Percentiles rank a stretch among this genome's conserved stretches.
phyloP scores from a whole-genome alignment of 2,797 vertebrate genomes.

The Danio aesculapii region DNA sequence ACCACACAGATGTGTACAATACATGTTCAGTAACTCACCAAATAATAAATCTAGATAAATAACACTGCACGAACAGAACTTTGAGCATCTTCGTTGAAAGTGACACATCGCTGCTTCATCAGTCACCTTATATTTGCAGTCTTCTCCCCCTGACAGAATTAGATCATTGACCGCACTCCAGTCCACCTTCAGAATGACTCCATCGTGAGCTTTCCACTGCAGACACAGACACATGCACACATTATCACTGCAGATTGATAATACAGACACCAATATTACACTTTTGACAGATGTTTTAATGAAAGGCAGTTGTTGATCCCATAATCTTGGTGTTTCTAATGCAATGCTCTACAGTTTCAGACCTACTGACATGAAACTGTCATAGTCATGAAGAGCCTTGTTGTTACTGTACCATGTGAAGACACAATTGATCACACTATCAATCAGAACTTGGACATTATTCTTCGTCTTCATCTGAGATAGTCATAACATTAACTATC shows the following conservation, averaged over 20 bases:
- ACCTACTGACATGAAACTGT: no score
- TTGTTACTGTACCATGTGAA: no score
- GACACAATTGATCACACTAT: no score
- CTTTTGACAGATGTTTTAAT: background rate
- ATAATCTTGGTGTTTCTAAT: no score
- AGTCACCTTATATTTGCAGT: slow-evolving; percentile 95
- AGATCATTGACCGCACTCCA: slow-evolving; percentile 96
- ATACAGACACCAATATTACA: background rate
- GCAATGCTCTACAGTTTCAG: no score
- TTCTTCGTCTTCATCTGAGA: no score
- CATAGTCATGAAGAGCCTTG: no score
- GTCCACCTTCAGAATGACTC: slow-evolving; percentile 92
- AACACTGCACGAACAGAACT: background rate
- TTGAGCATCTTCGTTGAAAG: background rate
- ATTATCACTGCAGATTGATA: background rate
- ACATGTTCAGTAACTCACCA: no score
- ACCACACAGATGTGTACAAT: background rate
- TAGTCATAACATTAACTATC: no score
- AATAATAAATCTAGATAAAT: no score
- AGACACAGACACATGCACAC: slow-evolving; percentile 54
- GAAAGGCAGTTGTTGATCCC: background rate
- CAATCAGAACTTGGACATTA: no score
- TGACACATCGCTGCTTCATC: background rate
- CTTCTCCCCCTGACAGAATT: slow-evolving; percentile 94
- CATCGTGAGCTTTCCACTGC: slow-evolving; percentile 98